Base-by-base conservation (phyloP, 2,888 invertebrate species). In the Polyommatus iphigenia region DNA sequence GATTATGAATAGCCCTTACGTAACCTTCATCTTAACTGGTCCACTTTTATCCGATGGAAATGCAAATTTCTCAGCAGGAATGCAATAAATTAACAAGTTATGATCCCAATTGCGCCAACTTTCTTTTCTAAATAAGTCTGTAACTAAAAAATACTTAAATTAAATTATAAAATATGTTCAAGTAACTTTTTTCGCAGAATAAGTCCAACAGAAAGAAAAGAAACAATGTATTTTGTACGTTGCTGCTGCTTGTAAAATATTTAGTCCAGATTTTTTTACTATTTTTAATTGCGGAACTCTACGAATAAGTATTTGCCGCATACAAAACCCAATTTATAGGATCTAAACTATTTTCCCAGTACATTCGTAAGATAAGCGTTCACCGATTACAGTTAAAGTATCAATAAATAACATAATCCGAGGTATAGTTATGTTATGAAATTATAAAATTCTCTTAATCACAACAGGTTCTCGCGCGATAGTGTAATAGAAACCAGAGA, bases 401-500 rank as follows among this genome's bases (percentile, higher is more conserved):
- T 50, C 41, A 73, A 73, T 73, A 73, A 50, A 54, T 54, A 46
- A 24, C 73, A 50, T 29, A 15, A 54, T 29, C 29, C 50, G 15
- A 7, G 10, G 20, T 67, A 24, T 46, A 73, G 13, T 46, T 54
- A 24, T 29, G 75, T 75, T 75, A 75, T 75, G 75, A 75, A 75
- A 75, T 75, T 75, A 75, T 75, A 75, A 75, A 75, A 75, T 54
- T 75, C 75, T 54, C 29, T 75, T 75, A 75, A 75, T 75, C 75
- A 54, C 75, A 75, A 75, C 75, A 75, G 75, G 75, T 75, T 75
- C 75, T 75, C 75, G 75, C 75, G 46, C 41, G 67, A 77, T 77
- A 41, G 57, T 78, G 71, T 71, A 76, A 78, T 78, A 78, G 57
- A 59, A 71, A 59, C 78, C 59, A 77, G 73, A 75, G 50, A 78